Evolutionary conservation across 2,888 invertebrate genomes (phyloP).

Genomic region (Lepas anatifera): DNA sequence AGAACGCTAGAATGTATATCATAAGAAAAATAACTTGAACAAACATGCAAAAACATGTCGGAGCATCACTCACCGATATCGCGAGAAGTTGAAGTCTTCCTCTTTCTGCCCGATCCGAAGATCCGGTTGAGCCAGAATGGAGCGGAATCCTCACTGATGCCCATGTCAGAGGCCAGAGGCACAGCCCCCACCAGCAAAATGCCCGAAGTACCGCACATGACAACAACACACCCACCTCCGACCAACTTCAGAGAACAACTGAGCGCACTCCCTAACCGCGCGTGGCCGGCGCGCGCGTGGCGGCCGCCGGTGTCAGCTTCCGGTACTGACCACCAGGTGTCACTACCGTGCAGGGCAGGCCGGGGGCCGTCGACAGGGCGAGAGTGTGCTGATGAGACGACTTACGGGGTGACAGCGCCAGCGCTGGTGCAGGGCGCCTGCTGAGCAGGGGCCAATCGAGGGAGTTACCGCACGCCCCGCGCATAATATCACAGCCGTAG

Average conservation of each 20-base stretch:
- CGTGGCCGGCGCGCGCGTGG: background rate
- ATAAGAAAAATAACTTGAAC: too few relatives aligned
- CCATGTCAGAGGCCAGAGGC: background rate
- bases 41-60: background rate
- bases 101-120: background rate
- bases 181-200: background rate
- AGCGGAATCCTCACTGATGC: background rate
- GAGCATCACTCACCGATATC: background rate
- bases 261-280: background rate
- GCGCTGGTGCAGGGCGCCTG: too few relatives aligned
- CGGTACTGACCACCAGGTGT: background rate
- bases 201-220: background rate
- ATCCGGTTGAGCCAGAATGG: constrained; percentile 4
- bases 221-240: background rate
- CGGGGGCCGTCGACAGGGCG: too few relatives aligned
- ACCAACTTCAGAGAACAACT: background rate
- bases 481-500: too few relatives aligned
- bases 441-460: too few relatives aligned
- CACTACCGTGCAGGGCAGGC: background rate
- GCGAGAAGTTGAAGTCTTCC: background rate
- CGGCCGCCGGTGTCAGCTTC: background rate
- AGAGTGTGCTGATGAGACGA: too few relatives aligned
- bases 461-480: too few relatives aligned
- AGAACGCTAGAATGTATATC: too few relatives aligned
- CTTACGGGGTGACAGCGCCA: too few relatives aligned